Percentiles rank a stretch among this genome's conserved stretches.
Conservation (phyloP, 1,140 invertebrate genomes). For the Diachasmimorpha longicaudata region DNA sequence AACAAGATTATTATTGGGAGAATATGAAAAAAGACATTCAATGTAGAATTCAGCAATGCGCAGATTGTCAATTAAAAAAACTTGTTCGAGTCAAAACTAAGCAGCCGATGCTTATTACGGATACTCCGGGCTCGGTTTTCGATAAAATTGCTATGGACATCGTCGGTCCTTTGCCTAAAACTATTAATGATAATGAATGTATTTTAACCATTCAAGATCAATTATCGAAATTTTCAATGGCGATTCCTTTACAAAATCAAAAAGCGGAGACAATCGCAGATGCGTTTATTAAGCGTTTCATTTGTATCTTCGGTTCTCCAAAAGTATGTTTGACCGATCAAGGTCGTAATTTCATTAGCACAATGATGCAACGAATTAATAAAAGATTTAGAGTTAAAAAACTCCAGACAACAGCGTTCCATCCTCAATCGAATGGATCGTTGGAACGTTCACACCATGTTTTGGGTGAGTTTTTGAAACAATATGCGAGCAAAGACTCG, state of each 20-base stretch:
- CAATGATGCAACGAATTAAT: slow-evolving; percentile 32
- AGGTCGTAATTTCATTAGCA: too few species aligned
- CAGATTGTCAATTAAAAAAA: slow-evolving; percentile 2
- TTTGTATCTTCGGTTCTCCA: too few species aligned
- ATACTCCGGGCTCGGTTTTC: background rate
- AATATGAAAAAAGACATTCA: background rate
- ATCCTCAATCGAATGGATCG: slow-evolving; percentile 31
- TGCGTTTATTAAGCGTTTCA: slow-evolving; percentile 35
- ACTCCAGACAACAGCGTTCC: background rate
- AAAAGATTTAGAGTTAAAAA: slow-evolving; percentile 34
- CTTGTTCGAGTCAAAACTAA: background rate
- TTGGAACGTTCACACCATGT: slow-evolving; percentile 38
- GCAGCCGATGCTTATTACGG: background rate
- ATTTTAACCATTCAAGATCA: slow-evolving; percentile 43
- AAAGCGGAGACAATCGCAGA: slow-evolving; percentile 33
- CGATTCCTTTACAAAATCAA: slow-evolving; percentile 29
- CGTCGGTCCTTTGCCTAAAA: slow-evolving; percentile 4
- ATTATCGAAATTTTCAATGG: slow-evolving; percentile 38
- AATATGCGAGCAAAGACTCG: slow-evolving; percentile 32
- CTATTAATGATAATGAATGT: slow-evolving; percentile 32
- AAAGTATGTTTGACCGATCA: too few species aligned
- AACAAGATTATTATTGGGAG: background rate
- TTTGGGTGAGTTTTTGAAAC: slow-evolving; percentile 35
- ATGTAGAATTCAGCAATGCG: background rate
- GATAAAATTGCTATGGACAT: slow-evolving; percentile 3